Evolutionary conservation across 2,888 invertebrate genomes (phyloP), one percentile per base, ranked within the genome.

Genomic region (Crocallis elinguaria): DNA sequence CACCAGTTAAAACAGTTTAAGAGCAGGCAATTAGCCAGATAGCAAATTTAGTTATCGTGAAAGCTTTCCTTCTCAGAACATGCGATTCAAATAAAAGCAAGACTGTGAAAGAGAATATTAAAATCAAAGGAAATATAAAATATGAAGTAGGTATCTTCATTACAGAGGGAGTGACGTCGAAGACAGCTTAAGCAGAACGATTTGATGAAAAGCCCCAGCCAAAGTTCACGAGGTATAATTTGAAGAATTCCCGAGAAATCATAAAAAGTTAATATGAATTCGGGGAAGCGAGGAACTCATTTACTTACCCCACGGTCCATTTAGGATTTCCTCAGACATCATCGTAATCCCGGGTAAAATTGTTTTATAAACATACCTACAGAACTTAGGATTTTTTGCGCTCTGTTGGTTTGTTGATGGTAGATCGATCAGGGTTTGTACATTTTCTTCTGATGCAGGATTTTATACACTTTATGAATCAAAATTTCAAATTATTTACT

Each of bases 251-350:
- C 32, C 41, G 38, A 23, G 43, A 49, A 60, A 60, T 56, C 56
- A 56, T 55, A 55, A 49, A 54, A 54, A 53, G 51, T 52, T 55
- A 60, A 51, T 60, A 57, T 55, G 55, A 55, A 52, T 49, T 36
- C 55, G 37, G 45, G 36, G 49, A 45, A 42, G 49, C 56, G 36
- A 49, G 39, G 53, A 60, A 38, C 54, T 60, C 60, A 50, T 58
- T 58, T 53, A 56, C 53, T 52, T 49, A 53, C 52, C 35, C 50
- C 35, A 32, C 49, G 57, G 51, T 56, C 49, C 46, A 53, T 57
- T 55, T 52, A 60, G 49, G 53, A 53, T 56, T 57, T 55, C 49
- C 44, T 57, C 45, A 36, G 52, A 46, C 56, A 53, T 58, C 55
- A 25, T 48, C 54, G 33, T 54, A 41, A 56, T 56, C 48, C 45